Base-by-base conservation (phyloP, 2,113 vertebrate species). In the Mustela lutreola region DNA sequence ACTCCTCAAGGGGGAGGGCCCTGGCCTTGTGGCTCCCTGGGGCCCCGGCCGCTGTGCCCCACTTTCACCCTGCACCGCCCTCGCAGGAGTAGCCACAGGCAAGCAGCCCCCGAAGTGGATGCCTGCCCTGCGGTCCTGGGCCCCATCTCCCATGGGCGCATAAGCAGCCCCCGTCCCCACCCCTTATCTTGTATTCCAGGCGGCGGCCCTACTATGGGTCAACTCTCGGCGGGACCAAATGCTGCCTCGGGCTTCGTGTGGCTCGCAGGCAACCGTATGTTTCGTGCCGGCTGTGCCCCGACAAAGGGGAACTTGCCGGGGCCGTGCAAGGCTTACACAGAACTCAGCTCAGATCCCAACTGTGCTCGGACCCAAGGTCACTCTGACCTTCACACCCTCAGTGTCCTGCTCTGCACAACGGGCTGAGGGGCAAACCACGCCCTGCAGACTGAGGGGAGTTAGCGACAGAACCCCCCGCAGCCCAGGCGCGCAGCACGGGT, bases 221-320 rank as follows among this genome's bases (percentile, higher is more conserved):
- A 11, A 8, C 26, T 22, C 63, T 2, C 53, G 4, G 0, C 1
- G 1, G 33, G 48, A 15, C 50, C 36, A 0, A 10, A 31, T 0
- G 26, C 19, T 1, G 6, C 65, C 50, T 42, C 1, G 15, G 53
- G 39, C 31, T 21, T 11, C 1, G 1, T 5, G 28, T 3, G 1
- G 14, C 4, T 0, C 3, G 6, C 53, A 11, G 26, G 1, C 1
- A 0, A 58, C 63, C 0, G 1, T 10, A 2, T 4, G 1, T 2
- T 1, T 33, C 21, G 78, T 14, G 0, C 24, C 22, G 8, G 39
- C 56, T 36, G 12, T 4, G 28, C n/a, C 84, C 75, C 26, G 7
- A 5, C 0, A 0, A 50, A 1, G 9, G 22, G 79, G 76, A 42
- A 4, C 28, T 12, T 19, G 31, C 10, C 31, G 2, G 31, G 45